Base-by-base conservation (phyloP, 2,888 invertebrate species). In the Tenthredo mesomela region DNA sequence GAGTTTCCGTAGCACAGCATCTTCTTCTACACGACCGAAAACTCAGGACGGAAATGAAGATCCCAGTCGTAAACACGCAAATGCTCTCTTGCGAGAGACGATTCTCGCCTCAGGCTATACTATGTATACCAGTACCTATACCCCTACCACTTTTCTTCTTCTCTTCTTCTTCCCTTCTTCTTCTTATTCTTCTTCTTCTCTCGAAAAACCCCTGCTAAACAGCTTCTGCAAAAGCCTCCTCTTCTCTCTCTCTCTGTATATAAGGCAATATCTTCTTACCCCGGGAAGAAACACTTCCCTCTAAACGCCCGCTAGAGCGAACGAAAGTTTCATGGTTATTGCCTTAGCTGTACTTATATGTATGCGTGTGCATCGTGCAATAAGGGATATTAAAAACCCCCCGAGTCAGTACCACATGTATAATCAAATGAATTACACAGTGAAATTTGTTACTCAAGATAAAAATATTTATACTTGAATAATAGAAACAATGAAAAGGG, bases 301-400 rank as follows among this genome's bases (percentile, higher is more conserved):
- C 73, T 73, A 73, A 73, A 73, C 73, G 73, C 73, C 43, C 43
- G n/a, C n/a, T 21, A 18, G 73, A 73, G 18, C 4, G 43, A 73
- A 43, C 43, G 67, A 43, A 73, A 73, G 73, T 73, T 73, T 73
- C 73, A 73, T 43, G 73, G 73, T 73, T 73, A 73, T 73, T 43
- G 73, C 73, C 73, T 25, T 6, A n/a, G 29, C 29, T n/a, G n/a
- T 54, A 0, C 18, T 12, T 15, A 4, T 47, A 47, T 18, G 1
- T 50, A 5, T 18, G 6, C n/a, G 6, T n/a, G 54, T 5, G 61
- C n/a, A 37, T 21, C n/a, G 21, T 61, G 61, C 61, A 25, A 61
- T 61, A 61, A 61, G 25, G 25, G 61, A 61, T 61, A 61, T 61
- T 61, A 61, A 61, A 61, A 61, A 61, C 3, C 21, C 21, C 25